Percentiles rank a stretch among this genome's conserved stretches.
phyloP scores from a whole-genome alignment of 2,113 vertebrate species.

The Oryzias celebensis region DNA sequence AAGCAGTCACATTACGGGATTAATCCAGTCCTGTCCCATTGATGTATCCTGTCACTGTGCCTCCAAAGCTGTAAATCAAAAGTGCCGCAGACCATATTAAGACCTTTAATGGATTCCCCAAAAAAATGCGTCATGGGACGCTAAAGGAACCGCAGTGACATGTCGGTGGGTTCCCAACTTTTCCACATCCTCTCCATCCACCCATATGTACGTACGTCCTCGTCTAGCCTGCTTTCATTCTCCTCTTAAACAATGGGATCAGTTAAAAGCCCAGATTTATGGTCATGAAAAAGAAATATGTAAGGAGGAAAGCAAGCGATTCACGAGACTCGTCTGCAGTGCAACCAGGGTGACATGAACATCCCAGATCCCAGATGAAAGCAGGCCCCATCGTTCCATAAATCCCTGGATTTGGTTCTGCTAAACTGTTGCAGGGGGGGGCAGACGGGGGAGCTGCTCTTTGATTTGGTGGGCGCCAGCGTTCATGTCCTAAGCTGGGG shows the following conservation, averaged over 20 bases:
- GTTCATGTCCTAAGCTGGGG: conserved; percentile 49
- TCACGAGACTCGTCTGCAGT: conserved; percentile 27
- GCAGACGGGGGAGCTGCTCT: conserved; percentile 14
- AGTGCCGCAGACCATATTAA: conserved; percentile 43
- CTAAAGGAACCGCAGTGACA: conserved; percentile 19
- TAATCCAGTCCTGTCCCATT: conserved; percentile 31
- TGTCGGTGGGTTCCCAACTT: neutral
- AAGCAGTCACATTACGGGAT: conserved; percentile 47
- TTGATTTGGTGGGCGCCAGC: conserved; percentile 44
- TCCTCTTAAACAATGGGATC: conserved; percentile 31
- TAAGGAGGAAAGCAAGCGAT: conserved; percentile 35
- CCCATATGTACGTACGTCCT: neutral
- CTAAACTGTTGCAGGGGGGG: conserved; percentile 37
- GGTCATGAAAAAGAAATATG: conserved; percentile 54
- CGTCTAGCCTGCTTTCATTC: neutral
- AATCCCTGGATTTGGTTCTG: conserved; percentile 47
- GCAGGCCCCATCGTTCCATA: conserved; percentile 33
- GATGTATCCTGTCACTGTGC: conserved; percentile 37
- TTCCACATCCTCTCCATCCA: neutral
- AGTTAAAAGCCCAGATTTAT: conserved; percentile 57
- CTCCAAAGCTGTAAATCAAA: conserved; percentile 61
- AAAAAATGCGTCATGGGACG: conserved; percentile 13
- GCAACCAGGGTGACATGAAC: conserved; percentile 35
- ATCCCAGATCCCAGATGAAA: conserved; percentile 51
- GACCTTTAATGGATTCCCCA: conserved; percentile 45